A percentile compares a stretch with the other conserved stretches of the same genome.
phyloP scores from a whole-genome alignment of 1,140 invertebrate genomes.

The Pygmarrhopalites habei region DNA sequence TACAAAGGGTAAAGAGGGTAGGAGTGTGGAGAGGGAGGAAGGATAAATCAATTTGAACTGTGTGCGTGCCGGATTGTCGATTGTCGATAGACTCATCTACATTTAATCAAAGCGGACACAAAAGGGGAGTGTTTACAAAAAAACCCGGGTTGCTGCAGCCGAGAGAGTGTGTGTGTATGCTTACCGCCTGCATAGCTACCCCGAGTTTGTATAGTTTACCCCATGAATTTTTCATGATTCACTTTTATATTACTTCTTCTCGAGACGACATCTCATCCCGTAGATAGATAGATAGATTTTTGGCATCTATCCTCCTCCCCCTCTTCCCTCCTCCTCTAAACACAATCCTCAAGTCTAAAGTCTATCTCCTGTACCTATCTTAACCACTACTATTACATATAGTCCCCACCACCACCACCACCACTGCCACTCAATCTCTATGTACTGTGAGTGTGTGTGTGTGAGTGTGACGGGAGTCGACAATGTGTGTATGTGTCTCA shows the following conservation, averaged over 20 bases:
- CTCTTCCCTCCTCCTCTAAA: not conserved
- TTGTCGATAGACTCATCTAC: slow-evolving; percentile 39
- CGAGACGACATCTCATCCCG: slow-evolving; percentile 20
- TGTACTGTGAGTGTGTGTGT: no score
- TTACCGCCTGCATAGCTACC: no score
- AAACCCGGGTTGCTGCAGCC: no score
- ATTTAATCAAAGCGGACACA: slow-evolving; percentile 41
- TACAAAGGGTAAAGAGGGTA: slow-evolving; percentile 17
- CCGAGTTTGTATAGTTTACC: no score
- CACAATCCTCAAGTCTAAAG: not conserved
- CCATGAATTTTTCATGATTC: slow-evolving; percentile 41
- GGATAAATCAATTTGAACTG: slow-evolving; percentile 36
- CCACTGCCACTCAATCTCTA: not conserved
- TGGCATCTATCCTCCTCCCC: not conserved
- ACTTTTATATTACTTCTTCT: slow-evolving; percentile 36
- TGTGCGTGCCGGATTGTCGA: slow-evolving; percentile 32
- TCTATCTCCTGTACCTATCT: not conserved
- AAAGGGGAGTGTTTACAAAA: slow-evolving; percentile 40
- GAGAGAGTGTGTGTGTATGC: no score
- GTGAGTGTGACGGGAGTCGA: no score
- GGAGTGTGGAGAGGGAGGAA: slow-evolving; percentile 9
- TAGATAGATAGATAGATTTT: not conserved
- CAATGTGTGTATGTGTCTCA: no score
- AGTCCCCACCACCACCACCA: not conserved
- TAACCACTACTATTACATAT: not conserved